Base-by-base conservation (phyloP, 2,888 invertebrate genomes). In the Microplitis deprimator region DNA sequence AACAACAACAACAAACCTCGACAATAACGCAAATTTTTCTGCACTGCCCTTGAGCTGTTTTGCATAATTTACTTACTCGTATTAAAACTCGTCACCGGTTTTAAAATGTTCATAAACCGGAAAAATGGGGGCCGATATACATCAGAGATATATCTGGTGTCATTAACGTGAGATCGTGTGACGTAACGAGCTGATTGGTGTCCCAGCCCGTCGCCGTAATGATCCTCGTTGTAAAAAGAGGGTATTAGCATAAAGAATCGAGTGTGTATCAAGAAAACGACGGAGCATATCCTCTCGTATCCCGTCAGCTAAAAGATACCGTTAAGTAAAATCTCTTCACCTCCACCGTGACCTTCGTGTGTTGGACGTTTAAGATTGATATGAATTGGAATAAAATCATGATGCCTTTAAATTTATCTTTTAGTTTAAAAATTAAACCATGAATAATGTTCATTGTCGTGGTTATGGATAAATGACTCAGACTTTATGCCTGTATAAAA, bases 151-250 rank as follows among this genome's bases (percentile, higher is more conserved):
- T 29, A 59, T 50, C 84, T 84, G 85, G 85, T 85, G 86, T 88
- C 88, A 88, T 88, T 89, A 89, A 87, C 83, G 85, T 85, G 84
- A 87, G 87, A 87, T 87, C 85, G 85, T 86, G 86, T 89, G 88
- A 89, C 89, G 87, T 88, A 87, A 89, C 86, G 87, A 86, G 82
- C 85, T 86, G 84, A 87, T 87, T 87, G 83, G 84, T 86, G 85
- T 86, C 86, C 81, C 83, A 82, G 78, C 82, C 69, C 83, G 83
- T 83, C 83, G 82, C 80, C 83, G 85, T 85, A 86, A 87, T 85
- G 86, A 87, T 86, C 86, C 83, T 84, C 83, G 84, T 80, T 82
- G 83, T 73, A 73, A 73, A 73, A 73, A 73, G 73, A 67, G 83
- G 85, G 83, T 86, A 87, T 88, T 88, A 87, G 87, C 88, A 87